Evolutionary conservation across 2,888 invertebrate species (phyloP).

Genomic region (Torymus tubicola): DNA sequence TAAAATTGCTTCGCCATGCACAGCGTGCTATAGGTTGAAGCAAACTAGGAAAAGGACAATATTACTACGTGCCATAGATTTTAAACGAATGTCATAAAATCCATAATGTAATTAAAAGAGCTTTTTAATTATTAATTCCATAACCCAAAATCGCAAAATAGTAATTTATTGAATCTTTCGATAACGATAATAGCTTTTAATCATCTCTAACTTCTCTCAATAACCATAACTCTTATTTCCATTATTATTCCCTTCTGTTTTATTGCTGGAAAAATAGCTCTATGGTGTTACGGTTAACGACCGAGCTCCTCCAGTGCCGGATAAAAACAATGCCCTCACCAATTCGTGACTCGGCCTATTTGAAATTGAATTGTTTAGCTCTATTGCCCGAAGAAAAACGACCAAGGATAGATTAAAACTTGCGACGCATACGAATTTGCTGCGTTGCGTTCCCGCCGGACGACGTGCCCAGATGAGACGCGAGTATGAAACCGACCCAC

Average conservation of each 20-base stretch:
- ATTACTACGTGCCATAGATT: not conserved
- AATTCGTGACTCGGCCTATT: constrained; percentile 10
- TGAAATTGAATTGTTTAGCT: constrained; percentile 52
- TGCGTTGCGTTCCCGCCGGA: constrained; percentile 37
- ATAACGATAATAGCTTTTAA: not conserved
- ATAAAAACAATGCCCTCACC: not conserved
- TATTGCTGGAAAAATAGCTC: not conserved
- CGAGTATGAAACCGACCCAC: constrained; percentile 50
- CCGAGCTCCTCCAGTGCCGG: not conserved
- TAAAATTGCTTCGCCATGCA: constrained; percentile 27
- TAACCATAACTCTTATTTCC: not conserved
- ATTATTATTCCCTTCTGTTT: not conserved
- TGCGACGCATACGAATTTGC: constrained; percentile 48
- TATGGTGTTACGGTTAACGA: not conserved
- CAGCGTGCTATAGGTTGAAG: constrained; percentile 24
- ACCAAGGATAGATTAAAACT: constrained; percentile 48
- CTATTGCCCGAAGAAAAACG: constrained; percentile 46
- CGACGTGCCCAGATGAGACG: constrained; percentile 43
- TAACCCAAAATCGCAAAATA: no score
- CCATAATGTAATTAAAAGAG: no score
- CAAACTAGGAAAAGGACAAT: constrained; percentile 13
- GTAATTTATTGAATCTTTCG: no score
- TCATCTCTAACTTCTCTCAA: not conserved
- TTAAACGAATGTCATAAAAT: not conserved
- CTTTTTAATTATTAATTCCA: no score